These are phyloP conservation scores for Meleagris gallopavo DNA, from an alignment of 2,113 vertebrate species.

Conservation along the genomic window DNA sequence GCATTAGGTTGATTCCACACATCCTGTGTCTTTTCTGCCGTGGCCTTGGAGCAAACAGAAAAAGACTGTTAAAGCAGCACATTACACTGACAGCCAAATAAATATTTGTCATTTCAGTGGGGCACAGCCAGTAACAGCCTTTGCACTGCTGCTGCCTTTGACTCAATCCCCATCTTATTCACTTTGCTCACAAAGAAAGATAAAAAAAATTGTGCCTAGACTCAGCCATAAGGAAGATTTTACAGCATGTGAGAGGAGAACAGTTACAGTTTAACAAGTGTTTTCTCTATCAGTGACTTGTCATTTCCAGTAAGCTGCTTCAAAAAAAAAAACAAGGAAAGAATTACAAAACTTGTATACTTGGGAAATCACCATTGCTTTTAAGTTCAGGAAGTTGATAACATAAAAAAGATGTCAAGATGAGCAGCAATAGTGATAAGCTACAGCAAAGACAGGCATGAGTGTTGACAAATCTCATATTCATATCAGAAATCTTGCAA, in stretches of 20 bases:
- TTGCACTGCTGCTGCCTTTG: neutral
- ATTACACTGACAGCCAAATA: neutral
- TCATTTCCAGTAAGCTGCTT: neutral
- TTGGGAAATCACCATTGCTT: neutral
- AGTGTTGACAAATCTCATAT: neutral
- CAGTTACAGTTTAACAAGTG: neutral
- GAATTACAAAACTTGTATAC: neutral
- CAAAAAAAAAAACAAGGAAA: neutral
- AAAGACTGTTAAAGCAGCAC: neutral
- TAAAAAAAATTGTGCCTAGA: neutral
- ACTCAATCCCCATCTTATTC: neutral
- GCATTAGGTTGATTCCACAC: neutral
- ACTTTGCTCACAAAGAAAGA: neutral
- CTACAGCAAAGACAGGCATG: neutral
- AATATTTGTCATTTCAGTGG: neutral
- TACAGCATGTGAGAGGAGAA: neutral
- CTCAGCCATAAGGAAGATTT: neutral
- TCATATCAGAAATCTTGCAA: neutral
- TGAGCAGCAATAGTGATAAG: neutral
- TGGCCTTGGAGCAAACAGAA: neutral
- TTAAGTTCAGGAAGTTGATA: neutral
- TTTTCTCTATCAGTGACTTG: neutral
- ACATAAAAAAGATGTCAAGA: neutral
- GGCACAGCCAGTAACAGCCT: neutral
- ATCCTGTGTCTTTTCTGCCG: neutral